A percentile compares a stretch with the other conserved stretches of the same genome.
Evolutionary conservation across 2,888 invertebrate species (phyloP).

Genomic region (Drosophila silvestris): DNA sequence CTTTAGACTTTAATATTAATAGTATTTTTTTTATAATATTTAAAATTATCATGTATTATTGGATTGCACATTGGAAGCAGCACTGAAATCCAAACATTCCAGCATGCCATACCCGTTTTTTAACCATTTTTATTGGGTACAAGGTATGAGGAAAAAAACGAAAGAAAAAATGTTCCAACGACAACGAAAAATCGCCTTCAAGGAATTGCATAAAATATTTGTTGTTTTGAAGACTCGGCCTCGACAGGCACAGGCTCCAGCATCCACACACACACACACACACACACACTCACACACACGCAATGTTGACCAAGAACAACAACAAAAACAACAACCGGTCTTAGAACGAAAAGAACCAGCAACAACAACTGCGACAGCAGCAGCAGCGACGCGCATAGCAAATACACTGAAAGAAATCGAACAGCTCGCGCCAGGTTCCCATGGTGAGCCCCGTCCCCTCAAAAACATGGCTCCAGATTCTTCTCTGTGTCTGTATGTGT

Average conservation of each 20-base stretch:
- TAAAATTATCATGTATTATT: not conserved
- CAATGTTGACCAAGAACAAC: slow-evolving; percentile 70
- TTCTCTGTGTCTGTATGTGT: slow-evolving; percentile 25
- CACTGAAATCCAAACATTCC: not conserved
- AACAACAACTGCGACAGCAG: slow-evolving; percentile 45
- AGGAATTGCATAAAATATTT: slow-evolving; percentile 81
- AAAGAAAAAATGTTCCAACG: slow-evolving; percentile 17
- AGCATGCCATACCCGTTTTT: not conserved
- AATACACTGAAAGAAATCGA: slow-evolving; percentile 74
- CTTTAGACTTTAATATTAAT: not conserved
- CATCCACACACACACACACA: slow-evolving; percentile 23
- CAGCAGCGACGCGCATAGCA: slow-evolving; percentile 46
- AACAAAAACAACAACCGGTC: slow-evolving; percentile 58
- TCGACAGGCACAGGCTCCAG: slow-evolving; percentile 64
- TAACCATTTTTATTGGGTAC: not conserved
- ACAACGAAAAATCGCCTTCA: slow-evolving; percentile 71
- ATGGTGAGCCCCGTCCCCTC: slow-evolving; percentile 59
- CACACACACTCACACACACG: slow-evolving; percentile 19
- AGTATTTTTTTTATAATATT: not conserved
- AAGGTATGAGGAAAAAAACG: slow-evolving; percentile 13
- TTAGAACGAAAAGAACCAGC: slow-evolving; percentile 68
- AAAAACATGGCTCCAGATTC: slow-evolving; percentile 63
- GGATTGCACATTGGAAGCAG: not conserved
- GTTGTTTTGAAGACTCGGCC: slow-evolving; percentile 74
- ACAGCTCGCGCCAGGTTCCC: slow-evolving; percentile 54